These are phyloP conservation scores for Cricetomys ansorgei DNA, from an alignment of 2,113 vertebrate genomes.

Conservation along the genomic window DNA sequence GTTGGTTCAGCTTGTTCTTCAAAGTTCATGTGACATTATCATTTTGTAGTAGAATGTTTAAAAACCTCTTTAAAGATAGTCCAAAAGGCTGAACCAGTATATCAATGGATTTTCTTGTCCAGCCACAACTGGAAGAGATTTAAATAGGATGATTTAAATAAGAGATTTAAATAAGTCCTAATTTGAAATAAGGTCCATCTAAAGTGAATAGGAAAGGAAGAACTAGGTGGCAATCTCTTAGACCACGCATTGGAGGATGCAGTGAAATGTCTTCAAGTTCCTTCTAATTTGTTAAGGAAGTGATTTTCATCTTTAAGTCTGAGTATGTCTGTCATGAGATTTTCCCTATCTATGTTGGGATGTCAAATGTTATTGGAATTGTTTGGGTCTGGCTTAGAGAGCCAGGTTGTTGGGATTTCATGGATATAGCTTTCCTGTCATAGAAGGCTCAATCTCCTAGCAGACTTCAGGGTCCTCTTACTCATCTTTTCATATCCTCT, in stretches of 20 bases:
- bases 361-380: neutral
- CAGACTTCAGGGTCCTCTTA: neutral
- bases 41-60: neutral
- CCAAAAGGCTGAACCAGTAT: neutral
- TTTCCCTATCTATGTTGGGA: neutral
- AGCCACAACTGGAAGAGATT: neutral
- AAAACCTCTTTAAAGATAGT: neutral
- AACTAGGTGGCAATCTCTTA: neutral
- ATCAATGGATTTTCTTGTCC: neutral
- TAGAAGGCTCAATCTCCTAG: neutral
- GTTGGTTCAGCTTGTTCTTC: neutral
- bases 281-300: neutral
- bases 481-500: neutral
- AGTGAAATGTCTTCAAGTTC: neutral
- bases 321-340: neutral
- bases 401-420: neutral
- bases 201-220: neutral
- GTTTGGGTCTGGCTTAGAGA: neutral
- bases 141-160: too few relatives aligned
- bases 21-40: neutral
- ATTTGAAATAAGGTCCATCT: neutral
- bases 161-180: neutral
- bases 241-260: neutral
- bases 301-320: neutral
- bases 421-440: neutral